phyloP scores from a whole-genome alignment of 2,888 invertebrate genomes.

The Ryuthela nishihirai region DNA sequence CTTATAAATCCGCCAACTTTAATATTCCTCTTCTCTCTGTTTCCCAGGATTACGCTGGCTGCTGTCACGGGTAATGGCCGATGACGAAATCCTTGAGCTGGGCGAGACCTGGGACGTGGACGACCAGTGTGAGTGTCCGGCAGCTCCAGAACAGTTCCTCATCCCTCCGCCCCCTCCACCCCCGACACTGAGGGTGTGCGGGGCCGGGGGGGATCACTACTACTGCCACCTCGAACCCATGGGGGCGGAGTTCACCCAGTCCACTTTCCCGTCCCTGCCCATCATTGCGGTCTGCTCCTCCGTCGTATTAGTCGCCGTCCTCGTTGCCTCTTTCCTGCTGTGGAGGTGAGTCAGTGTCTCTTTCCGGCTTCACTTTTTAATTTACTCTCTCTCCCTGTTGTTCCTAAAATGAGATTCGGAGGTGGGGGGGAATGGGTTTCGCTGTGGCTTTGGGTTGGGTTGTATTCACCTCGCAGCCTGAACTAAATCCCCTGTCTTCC shows the following conservation, averaged over 20 bases:
- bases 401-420: background rate
- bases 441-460: too few relatives aligned
- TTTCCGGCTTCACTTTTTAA: background rate
- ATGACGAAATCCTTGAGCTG: too few relatives aligned
- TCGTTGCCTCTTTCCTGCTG: constrained; percentile 32
- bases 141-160: constrained; percentile 1
- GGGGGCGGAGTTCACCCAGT: constrained; percentile 33
- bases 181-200: constrained; percentile 4
- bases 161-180: constrained; percentile 29
- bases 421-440: too few relatives aligned
- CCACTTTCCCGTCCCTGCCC: constrained; percentile 34
- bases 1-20: too few relatives aligned
- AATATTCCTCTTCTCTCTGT: too few relatives aligned
- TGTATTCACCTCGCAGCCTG: too few relatives aligned
- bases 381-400: background rate
- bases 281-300: constrained; percentile 38
- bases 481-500: too few relatives aligned
- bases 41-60: too few relatives aligned
- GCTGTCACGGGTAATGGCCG: too few relatives aligned
- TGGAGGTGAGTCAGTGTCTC: constrained; percentile 27
- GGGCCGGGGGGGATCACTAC: constrained; percentile 1
- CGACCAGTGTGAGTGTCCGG: constrained; percentile 1
- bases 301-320: constrained; percentile 33
- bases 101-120: background rate
- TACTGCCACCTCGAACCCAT: constrained; percentile 23